These are phyloP conservation scores for Meteorus sp. DNA, from an alignment of 1,140 invertebrate species.

Conservation along the genomic window DNA sequence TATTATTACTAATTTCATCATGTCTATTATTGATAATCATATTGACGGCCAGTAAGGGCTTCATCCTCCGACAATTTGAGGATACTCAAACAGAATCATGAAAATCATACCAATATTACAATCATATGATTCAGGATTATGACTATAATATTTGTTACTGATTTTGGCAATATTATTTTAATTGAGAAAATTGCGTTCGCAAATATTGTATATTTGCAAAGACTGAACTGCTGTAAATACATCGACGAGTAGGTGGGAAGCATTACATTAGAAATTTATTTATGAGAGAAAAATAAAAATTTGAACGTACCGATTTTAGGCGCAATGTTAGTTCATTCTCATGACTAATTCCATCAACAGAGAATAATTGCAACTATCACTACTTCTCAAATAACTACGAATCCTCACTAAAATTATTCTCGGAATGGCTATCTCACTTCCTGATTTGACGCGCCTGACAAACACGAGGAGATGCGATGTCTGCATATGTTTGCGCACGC, in stretches of 20 bases:
- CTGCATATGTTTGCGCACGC: conserved; percentile 13
- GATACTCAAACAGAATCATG: neutral
- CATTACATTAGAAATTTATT: conserved; percentile 19
- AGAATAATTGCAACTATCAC: too few relatives aligned
- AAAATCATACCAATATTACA: neutral
- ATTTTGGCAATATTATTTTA: conserved; percentile 35
- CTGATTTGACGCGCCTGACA: too few relatives aligned
- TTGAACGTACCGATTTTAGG: too few relatives aligned
- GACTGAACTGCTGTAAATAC: conserved; percentile 58
- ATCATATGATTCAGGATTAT: conserved; percentile 21
- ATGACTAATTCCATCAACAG: too few relatives aligned
- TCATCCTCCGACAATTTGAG: neutral
- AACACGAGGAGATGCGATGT: conserved; percentile 35
- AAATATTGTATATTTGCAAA: conserved; percentile 54
- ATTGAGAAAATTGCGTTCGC: neutral
- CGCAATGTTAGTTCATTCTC: too few relatives aligned
- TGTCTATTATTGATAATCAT: neutral
- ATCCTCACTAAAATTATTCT: too few relatives aligned
- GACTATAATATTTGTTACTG: conserved; percentile 28
- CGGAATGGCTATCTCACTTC: neutral
- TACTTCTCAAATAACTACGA: too few relatives aligned
- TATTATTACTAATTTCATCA: too few relatives aligned
- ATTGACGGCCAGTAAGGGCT: neutral
- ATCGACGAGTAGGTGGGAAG: conserved; percentile 29
- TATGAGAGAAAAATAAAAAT: conserved; percentile 38